Evolutionary conservation across 1,140 invertebrate genomes (phyloP).

Genomic region (Drosophila nannoptera): DNA sequence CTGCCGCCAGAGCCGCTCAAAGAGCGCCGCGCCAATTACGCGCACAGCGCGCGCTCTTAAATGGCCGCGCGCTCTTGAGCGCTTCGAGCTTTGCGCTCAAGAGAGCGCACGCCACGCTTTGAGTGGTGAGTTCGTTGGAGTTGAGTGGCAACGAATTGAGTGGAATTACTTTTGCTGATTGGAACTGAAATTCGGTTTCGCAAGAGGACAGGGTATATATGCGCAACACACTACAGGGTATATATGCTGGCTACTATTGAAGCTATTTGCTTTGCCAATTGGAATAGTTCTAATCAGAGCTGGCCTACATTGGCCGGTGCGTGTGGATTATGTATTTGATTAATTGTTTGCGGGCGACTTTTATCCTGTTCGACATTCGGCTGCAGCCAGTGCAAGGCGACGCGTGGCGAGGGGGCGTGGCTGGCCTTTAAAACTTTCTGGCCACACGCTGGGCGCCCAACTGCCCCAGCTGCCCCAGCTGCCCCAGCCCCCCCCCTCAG

Average conservation of each 20-base stretch:
- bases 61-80: conserved; percentile 1
- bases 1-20: not conserved
- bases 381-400: conserved; percentile 32
- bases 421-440: conserved; percentile 60
- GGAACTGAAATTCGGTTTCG: too few species aligned
- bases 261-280: too few species aligned
- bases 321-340: conserved; percentile 74
- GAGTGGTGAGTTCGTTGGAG: not conserved
- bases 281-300: too few species aligned
- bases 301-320: conserved; percentile 41
- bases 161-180: too few species aligned
- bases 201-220: too few species aligned
- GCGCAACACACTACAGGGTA: too few species aligned
- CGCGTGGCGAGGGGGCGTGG: conserved; percentile 2
- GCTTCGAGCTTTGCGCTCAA: conserved; percentile 17
- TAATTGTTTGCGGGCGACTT: conserved; percentile 66
- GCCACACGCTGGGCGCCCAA: conserved; percentile 38
- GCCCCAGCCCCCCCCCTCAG: not conserved
- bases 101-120: not conserved
- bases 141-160: not conserved
- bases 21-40: not conserved
- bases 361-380: conserved; percentile 62
- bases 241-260: too few species aligned
- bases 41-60: not conserved
- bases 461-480: not conserved